phyloP scores from a whole-genome alignment of 2,888 invertebrate genomes.

The Leptopilina myrica region DNA sequence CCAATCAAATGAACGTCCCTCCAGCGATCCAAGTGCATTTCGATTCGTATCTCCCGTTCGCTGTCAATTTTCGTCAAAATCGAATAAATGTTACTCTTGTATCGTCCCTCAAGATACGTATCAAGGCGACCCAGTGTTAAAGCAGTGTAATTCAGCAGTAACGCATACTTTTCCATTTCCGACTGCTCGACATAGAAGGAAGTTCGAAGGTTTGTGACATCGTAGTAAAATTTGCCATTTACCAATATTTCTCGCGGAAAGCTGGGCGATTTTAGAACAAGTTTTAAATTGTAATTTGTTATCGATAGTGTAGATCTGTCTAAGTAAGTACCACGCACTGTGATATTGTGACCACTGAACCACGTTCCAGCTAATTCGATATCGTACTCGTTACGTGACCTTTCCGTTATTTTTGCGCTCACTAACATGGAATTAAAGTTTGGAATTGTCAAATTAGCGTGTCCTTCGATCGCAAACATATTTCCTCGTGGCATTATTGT shows the following conservation, averaged over 20 bases:
- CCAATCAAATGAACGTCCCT: constrained; percentile 86
- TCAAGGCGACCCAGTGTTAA: constrained; percentile 81
- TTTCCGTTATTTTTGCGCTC: constrained; percentile 83
- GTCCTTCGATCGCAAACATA: constrained; percentile 83
- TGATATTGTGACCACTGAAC: constrained; percentile 88
- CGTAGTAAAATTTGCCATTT: constrained; percentile 83
- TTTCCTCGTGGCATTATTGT: constrained; percentile 83
- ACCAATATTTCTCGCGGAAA: constrained; percentile 83
- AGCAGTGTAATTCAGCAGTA: constrained; percentile 82
- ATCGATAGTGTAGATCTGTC: constrained; percentile 84
- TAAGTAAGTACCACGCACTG: constrained; percentile 84
- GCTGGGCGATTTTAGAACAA: constrained; percentile 84
- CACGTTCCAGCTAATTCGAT: constrained; percentile 86
- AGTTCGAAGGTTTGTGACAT: constrained; percentile 83
- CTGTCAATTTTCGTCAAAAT: constrained; percentile 82
- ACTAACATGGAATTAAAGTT: constrained; percentile 84
- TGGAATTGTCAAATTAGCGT: constrained; percentile 86
- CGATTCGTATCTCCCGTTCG: constrained; percentile 82
- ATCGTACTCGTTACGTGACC: constrained; percentile 83
- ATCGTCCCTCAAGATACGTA: constrained; percentile 83
- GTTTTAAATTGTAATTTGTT: constrained; percentile 83
- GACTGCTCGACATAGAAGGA: constrained; percentile 83
- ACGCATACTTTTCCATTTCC: constrained; percentile 82
- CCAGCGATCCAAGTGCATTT: constrained; percentile 87
- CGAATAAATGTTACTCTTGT: constrained; percentile 84